Evolutionary conservation across 1,140 invertebrate genomes (phyloP).

Genomic region (Polypedilum vanderplanki): DNA sequence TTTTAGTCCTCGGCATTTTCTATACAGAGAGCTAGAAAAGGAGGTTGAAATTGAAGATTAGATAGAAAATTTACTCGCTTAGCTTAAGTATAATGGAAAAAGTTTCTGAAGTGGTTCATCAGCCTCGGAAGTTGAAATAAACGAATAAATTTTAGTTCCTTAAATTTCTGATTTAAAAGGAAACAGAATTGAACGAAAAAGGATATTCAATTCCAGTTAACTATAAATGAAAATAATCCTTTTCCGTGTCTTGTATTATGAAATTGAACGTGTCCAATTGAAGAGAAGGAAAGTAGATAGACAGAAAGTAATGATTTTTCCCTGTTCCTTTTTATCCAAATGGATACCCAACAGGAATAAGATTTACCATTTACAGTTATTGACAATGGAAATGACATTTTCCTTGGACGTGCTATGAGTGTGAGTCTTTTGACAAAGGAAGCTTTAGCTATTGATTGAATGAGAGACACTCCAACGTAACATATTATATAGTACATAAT

Average conservation of each 20-base stretch:
- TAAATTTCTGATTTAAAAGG: neutral
- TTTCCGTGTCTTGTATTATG: neutral
- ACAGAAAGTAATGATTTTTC: too few species aligned
- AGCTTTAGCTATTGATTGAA: slow-evolving; percentile 1
- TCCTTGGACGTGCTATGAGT: neutral
- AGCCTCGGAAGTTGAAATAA: neutral
- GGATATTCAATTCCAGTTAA: neutral
- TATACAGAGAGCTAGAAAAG: neutral
- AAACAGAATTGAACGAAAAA: neutral
- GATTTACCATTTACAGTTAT: neutral
- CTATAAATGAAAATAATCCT: neutral
- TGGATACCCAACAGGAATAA: too few species aligned
- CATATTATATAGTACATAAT: neutral
- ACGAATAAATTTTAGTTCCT: neutral
- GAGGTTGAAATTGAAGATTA: neutral
- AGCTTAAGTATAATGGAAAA: neutral
- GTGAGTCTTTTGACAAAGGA: neutral
- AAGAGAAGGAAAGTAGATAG: neutral
- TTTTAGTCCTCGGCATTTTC: neutral
- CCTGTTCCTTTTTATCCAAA: too few species aligned
- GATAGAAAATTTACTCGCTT: neutral
- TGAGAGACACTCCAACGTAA: neutral
- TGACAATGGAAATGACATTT: neutral
- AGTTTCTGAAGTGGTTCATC: neutral
- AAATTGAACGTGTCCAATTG: neutral